Evolutionary conservation across 2,888 invertebrate species (phyloP).

Genomic region (Leptothorax acervorum): DNA sequence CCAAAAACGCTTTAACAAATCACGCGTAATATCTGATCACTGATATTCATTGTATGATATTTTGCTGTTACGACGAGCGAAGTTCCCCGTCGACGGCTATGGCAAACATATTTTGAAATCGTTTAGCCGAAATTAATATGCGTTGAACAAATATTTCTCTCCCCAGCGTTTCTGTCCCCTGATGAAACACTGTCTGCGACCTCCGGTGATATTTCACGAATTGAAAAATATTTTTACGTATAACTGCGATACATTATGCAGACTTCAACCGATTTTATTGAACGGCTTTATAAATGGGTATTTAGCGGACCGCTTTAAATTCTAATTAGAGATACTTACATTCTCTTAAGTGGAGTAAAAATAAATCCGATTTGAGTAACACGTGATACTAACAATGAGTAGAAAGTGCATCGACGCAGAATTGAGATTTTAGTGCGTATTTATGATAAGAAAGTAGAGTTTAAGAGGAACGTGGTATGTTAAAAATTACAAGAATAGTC

Average conservation of each 20-base stretch:
- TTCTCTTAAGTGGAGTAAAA: background rate
- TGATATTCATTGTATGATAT: conserved; percentile 39
- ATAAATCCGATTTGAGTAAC: background rate
- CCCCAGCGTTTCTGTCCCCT: background rate
- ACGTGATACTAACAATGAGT: background rate
- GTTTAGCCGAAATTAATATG: conserved; percentile 50
- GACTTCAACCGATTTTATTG: background rate
- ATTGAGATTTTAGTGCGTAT: background rate
- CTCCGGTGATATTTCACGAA: background rate
- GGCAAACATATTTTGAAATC: conserved; percentile 44
- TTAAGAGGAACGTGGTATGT: background rate
- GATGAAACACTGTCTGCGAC: conserved; percentile 6
- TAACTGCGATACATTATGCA: conserved; percentile 10
- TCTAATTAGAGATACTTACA: background rate
- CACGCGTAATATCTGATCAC: conserved; percentile 15
- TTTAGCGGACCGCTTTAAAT: background rate
- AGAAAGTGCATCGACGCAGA: background rate
- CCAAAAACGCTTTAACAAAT: conserved; percentile 21
- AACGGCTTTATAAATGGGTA: background rate
- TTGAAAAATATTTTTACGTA: conserved; percentile 36
- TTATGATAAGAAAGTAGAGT: background rate
- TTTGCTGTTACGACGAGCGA: conserved; percentile 15
- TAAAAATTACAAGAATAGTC: conserved; percentile 8
- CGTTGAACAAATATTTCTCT: conserved; percentile 50
- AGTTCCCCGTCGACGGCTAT: background rate